phyloP scores from a whole-genome alignment of 2,888 invertebrate species.

The Xiphydria camelus region DNA sequence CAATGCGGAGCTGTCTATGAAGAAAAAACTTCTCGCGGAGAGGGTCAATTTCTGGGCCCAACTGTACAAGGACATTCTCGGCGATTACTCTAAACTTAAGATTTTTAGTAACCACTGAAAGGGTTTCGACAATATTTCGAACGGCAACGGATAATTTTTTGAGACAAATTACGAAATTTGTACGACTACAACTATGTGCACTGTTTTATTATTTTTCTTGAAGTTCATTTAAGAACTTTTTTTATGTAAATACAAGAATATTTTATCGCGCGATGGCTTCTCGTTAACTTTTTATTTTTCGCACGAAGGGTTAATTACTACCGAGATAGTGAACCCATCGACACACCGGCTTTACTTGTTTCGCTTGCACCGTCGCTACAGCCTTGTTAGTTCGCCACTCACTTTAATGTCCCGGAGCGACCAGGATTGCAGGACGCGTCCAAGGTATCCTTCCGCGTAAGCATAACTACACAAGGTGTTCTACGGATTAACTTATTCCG shows the following conservation, averaged over 20 bases:
- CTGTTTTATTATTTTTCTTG: no score
- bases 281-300: no score
- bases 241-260: no score
- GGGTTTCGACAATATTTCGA: no score
- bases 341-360: constrained; percentile 24
- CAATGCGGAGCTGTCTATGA: constrained; percentile 44
- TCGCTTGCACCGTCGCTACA: constrained; percentile 29
- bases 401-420: constrained; percentile 39
- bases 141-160: no score
- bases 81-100: constrained; percentile 34
- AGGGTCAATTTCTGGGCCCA: constrained; percentile 58
- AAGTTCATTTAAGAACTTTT: no score
- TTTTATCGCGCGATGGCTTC: no score
- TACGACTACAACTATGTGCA: no score
- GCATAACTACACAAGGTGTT: background rate
- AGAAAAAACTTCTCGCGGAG: constrained; percentile 46
- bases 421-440: constrained; percentile 31
- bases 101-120: no score
- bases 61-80: constrained; percentile 47
- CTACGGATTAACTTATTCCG: background rate
- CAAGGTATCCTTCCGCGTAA: background rate
- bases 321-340: no score
- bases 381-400: constrained; percentile 48
- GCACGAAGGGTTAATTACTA: no score
- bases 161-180: no score